These are phyloP conservation scores for Microdon myrmicae DNA, from an alignment of 2,888 invertebrate species.

Conservation along the genomic window DNA sequence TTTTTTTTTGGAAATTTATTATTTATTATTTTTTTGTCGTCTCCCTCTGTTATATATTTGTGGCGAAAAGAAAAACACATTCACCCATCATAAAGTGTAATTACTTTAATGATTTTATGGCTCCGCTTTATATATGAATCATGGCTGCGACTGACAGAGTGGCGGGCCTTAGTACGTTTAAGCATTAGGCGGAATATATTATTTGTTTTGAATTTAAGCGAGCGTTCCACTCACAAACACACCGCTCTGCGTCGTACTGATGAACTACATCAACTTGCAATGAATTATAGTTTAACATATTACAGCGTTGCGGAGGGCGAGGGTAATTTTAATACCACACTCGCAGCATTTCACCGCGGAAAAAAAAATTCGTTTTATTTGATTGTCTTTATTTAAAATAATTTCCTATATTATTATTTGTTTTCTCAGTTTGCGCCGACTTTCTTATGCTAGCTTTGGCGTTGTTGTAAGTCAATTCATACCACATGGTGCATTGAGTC, in stretches of 20 bases:
- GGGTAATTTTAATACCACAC: constrained; percentile 27
- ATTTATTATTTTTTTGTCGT: constrained; percentile 34
- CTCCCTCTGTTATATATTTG: no score
- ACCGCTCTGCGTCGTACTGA: constrained; percentile 19
- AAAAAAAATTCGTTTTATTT: constrained; percentile 49
- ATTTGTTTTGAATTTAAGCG: constrained; percentile 52
- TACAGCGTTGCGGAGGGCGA: constrained; percentile 17
- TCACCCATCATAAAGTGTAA: constrained; percentile 57
- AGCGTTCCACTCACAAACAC: constrained; percentile 44
- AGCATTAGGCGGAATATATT: constrained; percentile 51
- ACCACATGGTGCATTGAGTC: constrained; percentile 46
- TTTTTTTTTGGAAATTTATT: constrained; percentile 15
- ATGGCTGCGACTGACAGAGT: constrained; percentile 50
- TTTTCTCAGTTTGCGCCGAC: constrained; percentile 9
- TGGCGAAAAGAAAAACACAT: constrained; percentile 46
- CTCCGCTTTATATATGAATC: constrained; percentile 54
- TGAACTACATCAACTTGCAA: constrained; percentile 35
- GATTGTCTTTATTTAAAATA: constrained; percentile 50
- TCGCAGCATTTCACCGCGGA: constrained; percentile 19
- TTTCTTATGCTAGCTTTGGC: constrained; percentile 5
- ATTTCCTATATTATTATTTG: constrained; percentile 47
- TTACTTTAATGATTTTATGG: constrained; percentile 57
- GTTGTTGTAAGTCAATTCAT: constrained; percentile 12
- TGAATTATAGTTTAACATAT: constrained; percentile 49
- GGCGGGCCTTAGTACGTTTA: constrained; percentile 29